Base-by-base conservation (phyloP, 2,797 vertebrate genomes). In the Orientallactaga sibirica region DNA sequence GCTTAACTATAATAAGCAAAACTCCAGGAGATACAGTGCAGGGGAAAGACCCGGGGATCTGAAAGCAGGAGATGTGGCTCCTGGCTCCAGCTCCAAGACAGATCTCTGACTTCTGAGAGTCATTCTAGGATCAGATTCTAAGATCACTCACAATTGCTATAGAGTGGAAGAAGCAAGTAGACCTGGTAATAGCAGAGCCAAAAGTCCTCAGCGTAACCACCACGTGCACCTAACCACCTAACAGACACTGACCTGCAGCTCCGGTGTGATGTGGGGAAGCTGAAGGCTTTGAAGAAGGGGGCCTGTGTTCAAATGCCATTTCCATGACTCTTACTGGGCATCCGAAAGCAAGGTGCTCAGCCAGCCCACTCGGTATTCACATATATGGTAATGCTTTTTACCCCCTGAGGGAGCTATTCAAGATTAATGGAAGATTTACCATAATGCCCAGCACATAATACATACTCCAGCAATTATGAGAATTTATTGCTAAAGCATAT, bases 1-100 rank as follows among this genome's bases (percentile, higher is more conserved):
- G 27, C 43, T 86, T 95, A 76, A 91, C 92, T 95, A 86, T 86
- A 92, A 92, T 88, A 96, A 91, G 88, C 90, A 96, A 92, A 94
- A 78, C 88, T 94, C 92, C 79, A 41, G 93, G 93, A 92, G 80
- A 61, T 70, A 8, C 41, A 2, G 61, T 25, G 27, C 11, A 52
- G 81, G 70, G 55, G 68, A 91, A 94, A 94, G 76, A 93, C 70
- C 78, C 48, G 25, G 25, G 70, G 52, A 88, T n/a, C 58, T 64
- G 79, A 79, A 93, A 80, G 84, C 48, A 71, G 41, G 52, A 71
- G 24, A 64, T 79, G n/a, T 82, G n/a, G 27, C 74, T 93, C 84
- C 74, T 66, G 78, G 29, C 78, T 81, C 79, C 19, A 37, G 41
- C 33, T 82, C 43, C 67, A 1, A 14, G 24, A 37, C 67, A 90